Conservation (phyloP, 1,140 invertebrate species). For the Asbolus verrucosus region DNA sequence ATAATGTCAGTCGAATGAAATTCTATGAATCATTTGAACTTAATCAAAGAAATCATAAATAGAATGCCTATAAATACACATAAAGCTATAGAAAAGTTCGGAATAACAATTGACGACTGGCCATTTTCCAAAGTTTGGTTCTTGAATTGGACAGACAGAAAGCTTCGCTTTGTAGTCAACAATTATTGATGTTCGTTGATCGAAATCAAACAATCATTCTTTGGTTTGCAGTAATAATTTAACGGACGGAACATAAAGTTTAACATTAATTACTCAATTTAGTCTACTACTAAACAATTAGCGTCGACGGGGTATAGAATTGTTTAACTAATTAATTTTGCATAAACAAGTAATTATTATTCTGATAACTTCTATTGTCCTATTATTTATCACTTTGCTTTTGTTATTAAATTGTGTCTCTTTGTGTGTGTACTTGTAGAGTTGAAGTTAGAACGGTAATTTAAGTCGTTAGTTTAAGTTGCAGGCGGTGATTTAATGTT, state of each 20-base stretch:
- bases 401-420: background rate
- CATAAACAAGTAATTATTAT: slow-evolving; percentile 20
- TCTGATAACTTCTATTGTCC: slow-evolving; percentile 4
- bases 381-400: background rate
- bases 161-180: slow-evolving; percentile 37
- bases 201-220: slow-evolving; percentile 34
- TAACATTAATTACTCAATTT: slow-evolving; percentile 19
- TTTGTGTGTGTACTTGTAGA: background rate
- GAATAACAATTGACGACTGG: slow-evolving; percentile 41
- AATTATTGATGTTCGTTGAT: slow-evolving; percentile 32
- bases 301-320: background rate
- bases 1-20: background rate
- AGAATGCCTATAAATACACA: slow-evolving; percentile 32
- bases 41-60: slow-evolving; percentile 38
- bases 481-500: background rate
- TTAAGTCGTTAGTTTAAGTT: background rate
- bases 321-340: slow-evolving; percentile 13
- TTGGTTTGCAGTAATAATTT: background rate
- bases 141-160: slow-evolving; percentile 25
- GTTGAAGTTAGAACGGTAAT: background rate
- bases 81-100: slow-evolving; percentile 34
- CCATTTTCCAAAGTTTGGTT: slow-evolving; percentile 42
- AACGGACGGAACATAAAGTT: slow-evolving; percentile 13
- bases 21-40: slow-evolving; percentile 23
- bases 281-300: slow-evolving; percentile 24